Conservation (phyloP, 2,113 vertebrate genomes). For the Corythaixoides concolor region DNA sequence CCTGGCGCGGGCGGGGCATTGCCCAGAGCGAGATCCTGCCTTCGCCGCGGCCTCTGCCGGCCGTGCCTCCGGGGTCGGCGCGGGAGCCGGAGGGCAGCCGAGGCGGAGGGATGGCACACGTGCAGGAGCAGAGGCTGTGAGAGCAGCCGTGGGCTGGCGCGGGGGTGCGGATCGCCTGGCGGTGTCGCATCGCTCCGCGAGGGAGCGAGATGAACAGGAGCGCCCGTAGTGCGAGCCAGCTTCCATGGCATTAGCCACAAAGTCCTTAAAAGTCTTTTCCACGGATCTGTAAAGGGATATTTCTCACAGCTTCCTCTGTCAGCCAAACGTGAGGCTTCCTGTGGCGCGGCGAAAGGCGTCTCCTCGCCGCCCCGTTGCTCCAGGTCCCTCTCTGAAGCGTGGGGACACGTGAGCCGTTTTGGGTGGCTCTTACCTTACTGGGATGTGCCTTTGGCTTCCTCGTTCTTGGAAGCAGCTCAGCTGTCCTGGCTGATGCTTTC, state of each 20-base stretch:
- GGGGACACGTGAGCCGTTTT: not conserved
- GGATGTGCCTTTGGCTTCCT: not conserved
- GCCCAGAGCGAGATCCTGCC: not conserved
- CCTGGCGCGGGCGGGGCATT: not conserved
- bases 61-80: not conserved
- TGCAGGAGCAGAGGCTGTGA: too few relatives aligned
- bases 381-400: not conserved
- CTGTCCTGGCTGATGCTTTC: not conserved
- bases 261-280: too few relatives aligned
- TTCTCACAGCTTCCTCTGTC: not conserved
- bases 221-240: accelerated
- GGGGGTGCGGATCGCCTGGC: not conserved
- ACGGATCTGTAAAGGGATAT: accelerated
- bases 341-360: not conserved
- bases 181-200: accelerated
- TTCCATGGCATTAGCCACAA: accelerated
- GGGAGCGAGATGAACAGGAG: not conserved
- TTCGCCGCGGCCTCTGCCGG: not conserved
- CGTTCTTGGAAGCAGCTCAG: not conserved
- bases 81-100: not conserved
- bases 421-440: not conserved
- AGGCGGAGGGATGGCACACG: not conserved
- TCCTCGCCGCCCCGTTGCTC: not conserved
- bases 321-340: not conserved
- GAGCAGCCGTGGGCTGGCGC: not conserved